Evolutionary conservation across 2,888 invertebrate species (phyloP), one percentile per base, ranked within the genome.

Genomic region (Leptothorax acervorum): DNA sequence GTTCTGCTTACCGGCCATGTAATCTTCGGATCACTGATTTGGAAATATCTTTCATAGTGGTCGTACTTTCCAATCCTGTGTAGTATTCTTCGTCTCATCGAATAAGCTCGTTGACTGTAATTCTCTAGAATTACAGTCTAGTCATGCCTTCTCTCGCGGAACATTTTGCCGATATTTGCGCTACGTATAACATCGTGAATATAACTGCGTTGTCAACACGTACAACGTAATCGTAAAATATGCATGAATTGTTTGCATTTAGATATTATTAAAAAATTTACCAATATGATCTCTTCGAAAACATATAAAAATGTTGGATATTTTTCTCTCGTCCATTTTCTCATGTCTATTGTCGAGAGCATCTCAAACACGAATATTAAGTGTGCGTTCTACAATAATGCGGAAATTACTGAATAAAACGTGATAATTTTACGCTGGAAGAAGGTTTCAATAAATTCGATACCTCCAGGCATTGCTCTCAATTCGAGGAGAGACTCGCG

Each of bases 1-100:
- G 66, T 68, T 70, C 88, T 88, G 86, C 85, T 86, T 87, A 87
- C 78, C 53, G 71, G 60, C 81, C 86, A 85, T 90, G 84, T 89
- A 90, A 90, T 89, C 88, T 87, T 84, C 89, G 86, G 90, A 83
- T 86, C 92, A 91, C 78, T 92, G 92, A 85, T 79, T 86, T 78
- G 90, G 91, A 92, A 92, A 87, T 88, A 70, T 51, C 45, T 15
- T 68, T 39, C 74, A 66, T 79, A 68, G 53, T 60, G 39, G 55
- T 57, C 75, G 62, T 31, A 28, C 18, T 51, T 84, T 76, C 57
- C 68, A 57, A 62, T 18, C 53, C 48, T 28, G 45, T 42, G 51
- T 18, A 65, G n/a, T n/a, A 39, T 28, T 45, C 31, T 65, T 39
- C 48, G 15, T 62, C 68, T 35, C 35, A n/a, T 31, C 9, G 42